Percentiles rank a stretch among this genome's conserved stretches.
These are phyloP conservation scores for Montifringilla adamsi DNA, from an alignment of 2,113 vertebrate genomes.

Conservation along the genomic window DNA sequence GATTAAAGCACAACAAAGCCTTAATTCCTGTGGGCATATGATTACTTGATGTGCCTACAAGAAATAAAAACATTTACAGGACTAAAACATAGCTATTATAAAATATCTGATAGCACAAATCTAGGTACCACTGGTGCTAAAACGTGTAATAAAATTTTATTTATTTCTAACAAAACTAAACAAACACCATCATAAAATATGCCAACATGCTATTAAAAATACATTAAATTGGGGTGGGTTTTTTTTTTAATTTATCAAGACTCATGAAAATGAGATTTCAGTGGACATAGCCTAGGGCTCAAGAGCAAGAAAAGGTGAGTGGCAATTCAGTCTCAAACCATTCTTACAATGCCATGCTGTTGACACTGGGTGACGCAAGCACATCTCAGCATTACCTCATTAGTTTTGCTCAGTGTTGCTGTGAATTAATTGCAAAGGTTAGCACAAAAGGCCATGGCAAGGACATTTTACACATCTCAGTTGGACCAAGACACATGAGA, in stretches of 20 bases:
- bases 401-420: neutral
- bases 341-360: neutral
- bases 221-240: neutral
- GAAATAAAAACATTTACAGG: neutral
- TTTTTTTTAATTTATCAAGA: neutral
- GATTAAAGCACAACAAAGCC: neutral
- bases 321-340: neutral
- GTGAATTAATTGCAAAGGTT: neutral
- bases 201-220: neutral
- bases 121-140: neutral
- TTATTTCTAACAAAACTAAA: neutral
- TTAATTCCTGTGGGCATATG: neutral
- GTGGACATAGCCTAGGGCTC: neutral
- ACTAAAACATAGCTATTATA: neutral
- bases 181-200: neutral
- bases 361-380: neutral
- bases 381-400: neutral
- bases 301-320: neutral
- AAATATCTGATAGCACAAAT: neutral
- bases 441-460: neutral
- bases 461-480: neutral
- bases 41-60: neutral
- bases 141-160: rapidly evolving
- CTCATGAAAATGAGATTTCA: neutral
- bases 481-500: neutral